Evolutionary conservation across 35 echinoderm and acorn worm genomes (phyloP), one percentile per base, ranked within the genome.

Genomic region (Patiria miniata): DNA sequence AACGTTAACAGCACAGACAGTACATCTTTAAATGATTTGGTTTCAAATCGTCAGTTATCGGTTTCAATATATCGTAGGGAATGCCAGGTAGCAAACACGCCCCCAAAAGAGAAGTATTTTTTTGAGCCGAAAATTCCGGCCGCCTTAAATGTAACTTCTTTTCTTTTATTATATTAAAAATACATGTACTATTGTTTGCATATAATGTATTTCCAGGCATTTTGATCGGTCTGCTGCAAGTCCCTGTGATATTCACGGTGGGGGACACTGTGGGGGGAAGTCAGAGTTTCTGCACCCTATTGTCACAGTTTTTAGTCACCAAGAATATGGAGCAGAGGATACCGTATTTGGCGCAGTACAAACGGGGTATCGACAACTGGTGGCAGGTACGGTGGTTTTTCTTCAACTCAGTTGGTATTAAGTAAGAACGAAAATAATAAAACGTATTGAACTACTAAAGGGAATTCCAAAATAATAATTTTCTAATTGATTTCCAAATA

Each of bases 211-310:
- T 36, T 78, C 9, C 65, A 93, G 91, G 91, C 7, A 51, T 80
- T 59, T n/a, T 93, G 60, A 88, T 93, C 32, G 91, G 91, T 18
- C 37, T 44, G 17, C 51, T 93, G 18, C 91, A 93, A 79, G 76
- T 93, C 1, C 85, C 86, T 6, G 32, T 93, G 2, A 78, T 88
- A 7, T 42, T 93, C 7, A 7, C 55, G 3, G 39, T 93, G 4
- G 84, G 85, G 4, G 86, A 93, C 59, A 93, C 91, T 6, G 52
- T 93, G 9, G 91, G 91, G 12, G 86, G 91, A 17, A 93, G 91
- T 53, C 65, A 68, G 33, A 84, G 86, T 36, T 93, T 69, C 53
- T 88, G 85, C 40, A 93, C 91, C 1, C 15, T 93, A 34, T 40
- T 52, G 10, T 79, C 91, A 1, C 91, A 93, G 73, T 26, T 88